Evolutionary conservation across 2,113 vertebrate species (phyloP).

Genomic region (Noturus placidus): DNA sequence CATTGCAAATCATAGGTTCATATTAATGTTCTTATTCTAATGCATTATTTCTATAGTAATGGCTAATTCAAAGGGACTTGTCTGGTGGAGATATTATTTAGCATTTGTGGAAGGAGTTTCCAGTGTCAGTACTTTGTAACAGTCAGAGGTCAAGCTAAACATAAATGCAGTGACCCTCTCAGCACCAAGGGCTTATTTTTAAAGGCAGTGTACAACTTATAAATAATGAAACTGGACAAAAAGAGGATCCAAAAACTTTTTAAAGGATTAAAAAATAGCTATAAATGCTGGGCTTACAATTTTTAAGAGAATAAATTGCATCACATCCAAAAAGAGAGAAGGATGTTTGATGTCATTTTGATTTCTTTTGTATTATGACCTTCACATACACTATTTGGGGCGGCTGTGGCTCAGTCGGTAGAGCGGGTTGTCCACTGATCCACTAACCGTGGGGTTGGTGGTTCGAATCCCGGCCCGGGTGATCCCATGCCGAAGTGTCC

Average conservation of each 20-base stretch:
- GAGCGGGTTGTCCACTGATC: too few species aligned
- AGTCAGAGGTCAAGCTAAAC: background rate
- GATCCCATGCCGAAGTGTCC: too few species aligned
- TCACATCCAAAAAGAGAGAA: background rate
- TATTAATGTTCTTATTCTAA: background rate
- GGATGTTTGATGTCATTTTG: background rate
- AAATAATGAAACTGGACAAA: background rate
- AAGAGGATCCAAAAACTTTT: background rate
- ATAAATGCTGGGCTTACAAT: background rate
- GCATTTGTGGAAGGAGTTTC: background rate
- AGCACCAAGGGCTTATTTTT: background rate
- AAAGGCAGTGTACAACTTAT: background rate
- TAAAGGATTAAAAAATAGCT: background rate
- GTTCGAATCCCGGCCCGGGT: too few species aligned
- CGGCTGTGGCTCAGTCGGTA: too few species aligned
- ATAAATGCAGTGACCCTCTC: background rate
- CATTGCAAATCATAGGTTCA: background rate
- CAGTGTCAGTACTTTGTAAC: background rate
- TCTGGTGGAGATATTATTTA: background rate
- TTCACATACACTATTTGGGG: background rate
- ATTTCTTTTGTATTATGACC: background rate
- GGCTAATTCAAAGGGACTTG: background rate
- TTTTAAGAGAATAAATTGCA: background rate
- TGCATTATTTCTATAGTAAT: background rate
- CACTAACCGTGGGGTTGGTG: too few species aligned